Conservation (phyloP, 2,888 invertebrate genomes). For the Cremastobaeus sp. region DNA sequence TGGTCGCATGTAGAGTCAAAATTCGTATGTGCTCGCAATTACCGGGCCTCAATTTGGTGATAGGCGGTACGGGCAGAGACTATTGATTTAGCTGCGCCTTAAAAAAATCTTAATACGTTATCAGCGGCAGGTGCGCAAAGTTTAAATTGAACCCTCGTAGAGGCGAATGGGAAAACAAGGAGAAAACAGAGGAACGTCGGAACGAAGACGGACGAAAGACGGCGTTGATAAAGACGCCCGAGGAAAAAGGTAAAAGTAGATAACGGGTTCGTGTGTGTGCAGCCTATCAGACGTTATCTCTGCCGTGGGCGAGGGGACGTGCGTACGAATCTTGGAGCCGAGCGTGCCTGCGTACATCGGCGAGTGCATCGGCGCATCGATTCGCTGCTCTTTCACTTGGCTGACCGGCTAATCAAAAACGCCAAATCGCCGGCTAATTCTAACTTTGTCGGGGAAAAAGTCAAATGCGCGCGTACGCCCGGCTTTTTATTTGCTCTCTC, state of each 20-base stretch:
- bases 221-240: conserved; percentile 44
- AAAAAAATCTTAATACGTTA: conserved; percentile 77
- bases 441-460: no score
- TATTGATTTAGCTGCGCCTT: conserved; percentile 74
- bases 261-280: conserved; percentile 61
- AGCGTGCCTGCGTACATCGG: conserved; percentile 76
- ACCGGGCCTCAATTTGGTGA: conserved; percentile 61
- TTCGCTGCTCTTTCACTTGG: conserved; percentile 14
- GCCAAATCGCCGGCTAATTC: no score
- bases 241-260: conserved; percentile 57
- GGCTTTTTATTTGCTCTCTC: no score
- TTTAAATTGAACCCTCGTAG: conserved; percentile 72
- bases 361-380: conserved; percentile 73
- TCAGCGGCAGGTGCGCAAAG: conserved; percentile 69
- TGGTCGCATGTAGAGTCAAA: conserved; percentile 66
- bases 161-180: conserved; percentile 63
- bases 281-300: conserved; percentile 55
- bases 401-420: background rate
- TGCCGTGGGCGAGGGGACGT: conserved; percentile 66
- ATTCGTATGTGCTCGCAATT: conserved; percentile 63
- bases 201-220: conserved; percentile 58
- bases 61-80: conserved; percentile 61
- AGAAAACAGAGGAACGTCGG: conserved; percentile 61
- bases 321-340: conserved; percentile 76
- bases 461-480: no score